Percentiles rank a stretch among this genome's conserved stretches.
phyloP scores from a whole-genome alignment of 2,113 vertebrate species.

The Pseudorhombus dupliciocellatus region DNA sequence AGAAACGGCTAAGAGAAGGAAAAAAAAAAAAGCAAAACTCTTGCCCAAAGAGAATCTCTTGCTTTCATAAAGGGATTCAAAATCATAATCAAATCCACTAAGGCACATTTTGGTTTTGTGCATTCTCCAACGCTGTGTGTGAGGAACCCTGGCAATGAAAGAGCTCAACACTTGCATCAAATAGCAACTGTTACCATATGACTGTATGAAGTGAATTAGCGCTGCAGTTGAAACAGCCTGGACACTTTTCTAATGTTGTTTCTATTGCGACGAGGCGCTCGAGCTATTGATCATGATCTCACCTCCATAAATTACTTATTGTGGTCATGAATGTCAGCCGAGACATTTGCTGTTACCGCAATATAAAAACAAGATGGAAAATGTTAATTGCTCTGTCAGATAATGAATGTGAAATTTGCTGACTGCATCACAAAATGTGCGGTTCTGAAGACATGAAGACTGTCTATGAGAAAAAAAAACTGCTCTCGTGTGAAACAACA shows the following conservation, averaged over 20 bases:
- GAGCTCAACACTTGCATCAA: constrained; percentile 40
- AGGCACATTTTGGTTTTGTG: constrained; percentile 25
- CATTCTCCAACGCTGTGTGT: constrained; percentile 27
- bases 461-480: not conserved
- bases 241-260: constrained; percentile 9
- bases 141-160: constrained; percentile 33
- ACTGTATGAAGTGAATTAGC: constrained; percentile 36
- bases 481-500: constrained; percentile 30
- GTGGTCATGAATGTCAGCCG: constrained; percentile 33
- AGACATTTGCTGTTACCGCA: constrained; percentile 38
- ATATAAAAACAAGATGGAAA: constrained; percentile 11
- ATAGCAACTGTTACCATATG: constrained; percentile 54
- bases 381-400: constrained; percentile 51
- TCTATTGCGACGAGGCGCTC: constrained; percentile 8
- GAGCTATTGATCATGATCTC: constrained; percentile 48
- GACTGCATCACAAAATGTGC: constrained; percentile 46
- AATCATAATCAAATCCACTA: constrained; percentile 39
- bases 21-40: not conserved
- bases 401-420: constrained; percentile 41
- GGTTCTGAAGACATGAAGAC: constrained; percentile 12
- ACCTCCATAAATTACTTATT: constrained; percentile 41
- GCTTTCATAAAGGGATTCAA: constrained; percentile 20
- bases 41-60: constrained; percentile 10
- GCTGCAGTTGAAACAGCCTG: constrained; percentile 13
- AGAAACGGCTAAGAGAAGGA: not conserved